These are phyloP conservation scores for Aviceda subcristata DNA, from an alignment of 2,113 vertebrate genomes.

Conservation along the genomic window DNA sequence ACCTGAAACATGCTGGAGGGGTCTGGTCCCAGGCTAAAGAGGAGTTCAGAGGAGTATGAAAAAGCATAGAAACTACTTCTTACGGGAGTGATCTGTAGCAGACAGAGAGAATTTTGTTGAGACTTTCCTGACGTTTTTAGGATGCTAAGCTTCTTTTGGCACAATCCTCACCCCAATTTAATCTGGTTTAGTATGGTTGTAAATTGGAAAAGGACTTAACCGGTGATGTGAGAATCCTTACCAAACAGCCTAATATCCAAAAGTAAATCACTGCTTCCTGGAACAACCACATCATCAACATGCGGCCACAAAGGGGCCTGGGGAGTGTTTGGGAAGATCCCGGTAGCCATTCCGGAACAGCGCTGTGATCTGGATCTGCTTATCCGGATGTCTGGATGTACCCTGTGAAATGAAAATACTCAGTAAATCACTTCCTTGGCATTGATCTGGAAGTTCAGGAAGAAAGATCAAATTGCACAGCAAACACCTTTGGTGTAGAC, in stretches of 20 bases:
- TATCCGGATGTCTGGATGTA: conserved; percentile 13
- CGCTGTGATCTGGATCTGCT: background rate
- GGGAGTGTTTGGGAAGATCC: background rate
- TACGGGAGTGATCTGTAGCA: background rate
- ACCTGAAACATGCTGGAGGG: background rate
- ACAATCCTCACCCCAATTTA: background rate
- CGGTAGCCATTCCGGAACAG: background rate
- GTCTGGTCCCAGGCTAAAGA: background rate
- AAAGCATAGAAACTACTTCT: background rate
- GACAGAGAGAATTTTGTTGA: background rate
- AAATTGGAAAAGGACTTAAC: background rate
- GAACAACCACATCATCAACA: background rate
- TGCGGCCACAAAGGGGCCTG: background rate
- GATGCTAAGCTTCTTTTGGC: background rate
- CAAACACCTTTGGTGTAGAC: background rate
- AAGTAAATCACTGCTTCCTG: conserved; percentile 38
- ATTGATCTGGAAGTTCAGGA: background rate
- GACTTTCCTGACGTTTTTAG: background rate
- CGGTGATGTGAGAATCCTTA: background rate
- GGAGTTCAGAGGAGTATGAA: background rate
- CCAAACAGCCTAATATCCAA: conserved; percentile 4
- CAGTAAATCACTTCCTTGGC: conserved; percentile 43
- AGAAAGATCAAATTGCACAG: conserved; percentile 29
- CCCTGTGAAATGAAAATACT: conserved; percentile 8
- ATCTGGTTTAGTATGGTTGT: background rate